Evolutionary conservation across 1,140 invertebrate genomes (phyloP).

Genomic region (Argopecten irradians): DNA sequence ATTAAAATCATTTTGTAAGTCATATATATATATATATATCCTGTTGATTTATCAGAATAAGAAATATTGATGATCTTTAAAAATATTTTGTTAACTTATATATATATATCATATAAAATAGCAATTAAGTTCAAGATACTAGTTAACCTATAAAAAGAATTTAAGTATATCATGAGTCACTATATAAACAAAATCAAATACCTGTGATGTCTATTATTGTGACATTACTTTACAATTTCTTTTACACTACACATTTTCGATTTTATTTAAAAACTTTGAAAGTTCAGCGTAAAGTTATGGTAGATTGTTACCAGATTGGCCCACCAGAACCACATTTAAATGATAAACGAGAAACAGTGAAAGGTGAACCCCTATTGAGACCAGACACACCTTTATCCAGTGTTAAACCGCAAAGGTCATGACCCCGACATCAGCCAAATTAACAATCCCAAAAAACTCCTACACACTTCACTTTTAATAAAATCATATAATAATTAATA

Average conservation of each 20-base stretch:
- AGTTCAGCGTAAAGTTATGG: neutral
- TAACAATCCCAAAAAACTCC: slow-evolving; percentile 1
- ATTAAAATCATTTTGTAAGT: too few species aligned
- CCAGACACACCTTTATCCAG: slow-evolving; percentile 7
- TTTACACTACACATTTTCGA: neutral
- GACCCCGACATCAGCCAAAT: neutral
- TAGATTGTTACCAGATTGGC: neutral
- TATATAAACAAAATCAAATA: neutral
- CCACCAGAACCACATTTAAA: neutral
- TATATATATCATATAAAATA: too few species aligned
- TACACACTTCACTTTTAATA: neutral
- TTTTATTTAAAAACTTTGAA: neutral
- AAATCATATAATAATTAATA: too few species aligned
- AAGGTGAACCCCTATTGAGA: neutral
- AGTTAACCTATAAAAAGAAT: too few species aligned
- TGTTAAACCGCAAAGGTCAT: slow-evolving; percentile 8
- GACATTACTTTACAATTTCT: neutral
- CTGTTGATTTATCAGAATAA: too few species aligned
- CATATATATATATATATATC: too few species aligned
- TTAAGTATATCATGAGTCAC: neutral
- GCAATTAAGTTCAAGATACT: too few species aligned
- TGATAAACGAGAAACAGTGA: slow-evolving; percentile 11
- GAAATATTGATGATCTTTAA: too few species aligned
- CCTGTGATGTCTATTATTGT: neutral
- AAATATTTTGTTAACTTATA: too few species aligned